Evolutionary conservation across 2,888 invertebrate species (phyloP), one percentile per base, ranked within the genome.

Genomic region (Masnerella sp.): DNA sequence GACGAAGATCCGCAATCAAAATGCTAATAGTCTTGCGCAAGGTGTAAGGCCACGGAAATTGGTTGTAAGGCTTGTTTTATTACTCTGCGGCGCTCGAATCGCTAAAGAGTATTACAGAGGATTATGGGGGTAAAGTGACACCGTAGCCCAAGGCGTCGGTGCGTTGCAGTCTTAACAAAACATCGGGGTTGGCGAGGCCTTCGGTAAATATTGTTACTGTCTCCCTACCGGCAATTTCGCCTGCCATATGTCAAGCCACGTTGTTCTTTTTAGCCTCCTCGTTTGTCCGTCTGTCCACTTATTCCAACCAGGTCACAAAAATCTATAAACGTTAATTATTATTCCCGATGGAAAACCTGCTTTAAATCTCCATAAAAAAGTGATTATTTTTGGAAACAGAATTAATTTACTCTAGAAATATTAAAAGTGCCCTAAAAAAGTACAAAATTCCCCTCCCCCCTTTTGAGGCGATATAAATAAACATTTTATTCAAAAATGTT

Each of bases 181-280:
- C 86, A 86, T 76, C 77, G 76, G 81, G 84, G 83, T 79, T 80
- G 80, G 78, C 75, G 72, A 77, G 78, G 79, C 80, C 84, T 85
- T 87, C 81, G 77, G 85, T 87, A 87, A 87, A 87, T 87, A 87
- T 87, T 87, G 83, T 87, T 87, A 87, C 87, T 84, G 75, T 78
- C 81, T 78, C 81, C 85, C 85, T 79, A 81, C 78, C 80, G 80
- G 84, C 86, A 86, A 87, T 86, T 87, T 85, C 74, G 80, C 70
- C 65, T 64, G 82, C 87, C 87, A 87, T 87, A 87, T 87, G 87
- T 83, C 83, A 82, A 77, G 45, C 72, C 61, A 56, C 75, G 80
- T 76, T 83, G 80, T 79, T 77, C 82, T 83, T 84, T 84, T 84
- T 78, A 70, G 69, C 75, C 75, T 74, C 18, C 54, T 62, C 65